These are phyloP conservation scores for Drosophila melanocephala DNA, from an alignment of 2,888 invertebrate genomes.

Conservation along the genomic window DNA sequence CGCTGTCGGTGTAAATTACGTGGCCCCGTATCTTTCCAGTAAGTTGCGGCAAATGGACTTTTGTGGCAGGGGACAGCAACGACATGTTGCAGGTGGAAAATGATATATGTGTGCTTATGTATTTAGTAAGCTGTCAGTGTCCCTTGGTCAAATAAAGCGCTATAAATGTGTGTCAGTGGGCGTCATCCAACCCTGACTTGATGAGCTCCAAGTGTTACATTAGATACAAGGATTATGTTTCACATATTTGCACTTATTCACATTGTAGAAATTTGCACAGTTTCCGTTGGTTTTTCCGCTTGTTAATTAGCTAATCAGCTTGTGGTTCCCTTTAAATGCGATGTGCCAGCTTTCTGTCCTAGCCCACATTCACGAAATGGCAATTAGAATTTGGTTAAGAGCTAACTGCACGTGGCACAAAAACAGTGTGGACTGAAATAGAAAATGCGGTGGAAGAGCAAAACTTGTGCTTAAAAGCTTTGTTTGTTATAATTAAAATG, in stretches of 20 bases:
- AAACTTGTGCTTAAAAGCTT: not conserved
- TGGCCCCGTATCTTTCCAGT: conserved; percentile 46
- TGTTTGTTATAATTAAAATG: not conserved
- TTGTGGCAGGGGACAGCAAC: conserved; percentile 13
- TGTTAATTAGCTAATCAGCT: conserved; percentile 54
- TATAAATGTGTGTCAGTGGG: conserved; percentile 22
- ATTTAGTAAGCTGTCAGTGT: conserved; percentile 5
- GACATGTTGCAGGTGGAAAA: conserved; percentile 49
- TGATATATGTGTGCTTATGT: conserved; percentile 13
- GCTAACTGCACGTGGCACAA: conserved; percentile 12
- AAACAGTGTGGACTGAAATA: not conserved
- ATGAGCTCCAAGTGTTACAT: conserved; percentile 26
- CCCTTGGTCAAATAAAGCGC: conserved; percentile 46
- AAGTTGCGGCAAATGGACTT: conserved; percentile 35
- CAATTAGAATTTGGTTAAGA: conserved; percentile 32
- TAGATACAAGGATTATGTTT: conserved; percentile 32
- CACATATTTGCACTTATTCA: conserved; percentile 24
- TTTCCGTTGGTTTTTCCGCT: conserved; percentile 20
- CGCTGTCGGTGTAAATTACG: conserved; percentile 71
- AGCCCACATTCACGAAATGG: conserved; percentile 2
- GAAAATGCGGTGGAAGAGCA: not conserved
- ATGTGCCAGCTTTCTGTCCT: not conserved
- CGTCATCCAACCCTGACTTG: not conserved
- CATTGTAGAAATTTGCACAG: conserved; percentile 1
- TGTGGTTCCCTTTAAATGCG: conserved; percentile 8